These are phyloP conservation scores for Phycodurus eques DNA, from an alignment of 2,113 vertebrate genomes.

Conservation along the genomic window DNA sequence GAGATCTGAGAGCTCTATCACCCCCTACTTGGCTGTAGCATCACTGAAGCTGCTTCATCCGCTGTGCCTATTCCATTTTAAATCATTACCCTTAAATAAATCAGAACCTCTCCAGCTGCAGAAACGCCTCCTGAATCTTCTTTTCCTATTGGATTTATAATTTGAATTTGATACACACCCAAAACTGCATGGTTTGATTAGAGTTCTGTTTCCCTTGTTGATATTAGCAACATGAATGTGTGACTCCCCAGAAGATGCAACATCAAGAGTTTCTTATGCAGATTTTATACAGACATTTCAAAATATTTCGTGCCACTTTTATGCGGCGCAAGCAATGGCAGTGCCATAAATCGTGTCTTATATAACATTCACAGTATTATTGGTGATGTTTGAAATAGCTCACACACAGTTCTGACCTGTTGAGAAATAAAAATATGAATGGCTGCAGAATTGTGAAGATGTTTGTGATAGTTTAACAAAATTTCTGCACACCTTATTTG, in stretches of 20 bases:
- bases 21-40: slow-evolving; percentile 24
- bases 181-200: neutral
- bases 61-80: slow-evolving; percentile 22
- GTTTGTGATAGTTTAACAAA: too few relatives aligned
- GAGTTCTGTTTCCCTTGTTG: neutral
- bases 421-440: slow-evolving; percentile 1
- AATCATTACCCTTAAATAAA: slow-evolving; percentile 26
- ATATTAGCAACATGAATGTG: neutral
- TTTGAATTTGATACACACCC: slow-evolving; percentile 4
- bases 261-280: neutral
- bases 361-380: neutral
- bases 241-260: neutral
- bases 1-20: slow-evolving; percentile 40
- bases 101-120: slow-evolving; percentile 8
- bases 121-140: slow-evolving; percentile 10
- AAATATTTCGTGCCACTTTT: neutral
- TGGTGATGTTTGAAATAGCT: slow-evolving; percentile 1
- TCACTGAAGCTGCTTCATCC: slow-evolving; percentile 22
- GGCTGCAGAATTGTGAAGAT: neutral
- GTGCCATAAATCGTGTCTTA: neutral
- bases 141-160: slow-evolving; percentile 8
- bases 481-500: too few relatives aligned
- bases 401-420: slow-evolving; percentile 13
- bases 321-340: neutral
- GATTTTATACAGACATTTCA: neutral